phyloP scores from a whole-genome alignment of 2,888 invertebrate species.

The Leucozona laternaria region DNA sequence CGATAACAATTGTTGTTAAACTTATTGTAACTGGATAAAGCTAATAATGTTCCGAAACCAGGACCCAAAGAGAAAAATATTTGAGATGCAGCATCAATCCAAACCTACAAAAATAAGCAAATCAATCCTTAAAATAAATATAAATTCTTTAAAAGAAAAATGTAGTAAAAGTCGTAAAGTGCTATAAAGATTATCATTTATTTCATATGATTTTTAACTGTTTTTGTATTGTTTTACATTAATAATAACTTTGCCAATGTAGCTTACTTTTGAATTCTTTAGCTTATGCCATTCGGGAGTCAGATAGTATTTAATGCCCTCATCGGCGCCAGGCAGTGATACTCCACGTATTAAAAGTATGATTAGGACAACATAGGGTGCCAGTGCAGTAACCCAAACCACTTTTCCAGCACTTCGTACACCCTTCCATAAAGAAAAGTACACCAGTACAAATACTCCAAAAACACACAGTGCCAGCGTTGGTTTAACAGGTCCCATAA shows the following conservation, averaged over 20 bases:
- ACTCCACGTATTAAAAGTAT: slow-evolving; percentile 93
- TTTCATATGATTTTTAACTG: no score
- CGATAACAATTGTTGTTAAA: slow-evolving; percentile 96
- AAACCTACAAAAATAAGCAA: slow-evolving; percentile 87
- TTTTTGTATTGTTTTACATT: no score
- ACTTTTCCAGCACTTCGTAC: slow-evolving; percentile 97
- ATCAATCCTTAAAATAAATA: no score
- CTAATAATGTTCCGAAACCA: slow-evolving; percentile 95
- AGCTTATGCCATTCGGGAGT: slow-evolving; percentile 95
- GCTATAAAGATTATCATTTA: no score
- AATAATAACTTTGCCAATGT: no score
- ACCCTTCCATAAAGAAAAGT: slow-evolving; percentile 98
- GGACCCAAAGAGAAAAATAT: slow-evolving; percentile 97
- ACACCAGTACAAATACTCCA: slow-evolving; percentile 95
- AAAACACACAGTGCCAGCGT: slow-evolving; percentile 95
- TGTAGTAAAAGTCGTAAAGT: no score
- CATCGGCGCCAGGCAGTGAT: slow-evolving; percentile 92
- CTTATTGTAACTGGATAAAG: slow-evolving; percentile 96
- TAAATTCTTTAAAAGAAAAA: no score
- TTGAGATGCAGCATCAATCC: slow-evolving; percentile 97
- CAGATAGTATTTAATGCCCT: slow-evolving; percentile 94
- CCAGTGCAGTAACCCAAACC: slow-evolving; percentile 97
- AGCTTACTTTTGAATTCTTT: slow-evolving; percentile 88
- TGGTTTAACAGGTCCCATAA: slow-evolving; percentile 95
- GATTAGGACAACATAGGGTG: slow-evolving; percentile 95